Evolutionary conservation across 37 sponge, comb jelly and placozoan species (phyloP).

Genomic region (Theonella swinhoei): DNA sequence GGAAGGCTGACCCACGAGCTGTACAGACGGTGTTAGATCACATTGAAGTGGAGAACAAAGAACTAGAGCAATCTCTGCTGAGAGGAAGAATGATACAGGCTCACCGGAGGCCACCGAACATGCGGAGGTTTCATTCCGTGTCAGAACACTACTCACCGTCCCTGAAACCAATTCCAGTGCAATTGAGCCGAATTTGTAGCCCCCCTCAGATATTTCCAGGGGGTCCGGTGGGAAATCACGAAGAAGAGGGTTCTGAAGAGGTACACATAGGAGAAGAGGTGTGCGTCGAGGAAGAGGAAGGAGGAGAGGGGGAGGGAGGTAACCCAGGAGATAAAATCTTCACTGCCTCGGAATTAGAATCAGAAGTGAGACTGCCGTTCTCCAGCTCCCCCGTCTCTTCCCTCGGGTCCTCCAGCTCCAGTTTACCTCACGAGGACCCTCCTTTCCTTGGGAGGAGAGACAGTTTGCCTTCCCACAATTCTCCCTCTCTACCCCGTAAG

Average conservation of each 20-base stretch:
- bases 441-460: background rate
- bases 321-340: too few relatives aligned
- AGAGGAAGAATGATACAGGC: conserved; percentile 9
- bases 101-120: background rate
- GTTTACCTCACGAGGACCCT: too few relatives aligned
- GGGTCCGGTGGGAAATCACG: background rate
- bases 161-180: background rate
- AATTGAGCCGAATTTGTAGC: background rate
- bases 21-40: conserved; percentile 20
- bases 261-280: background rate
- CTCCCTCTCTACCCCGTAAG: background rate
- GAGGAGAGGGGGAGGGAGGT: background rate
- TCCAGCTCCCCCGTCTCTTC: background rate
- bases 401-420: background rate
- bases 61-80: conserved; percentile 16
- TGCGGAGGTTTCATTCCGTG: background rate
- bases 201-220: background rate
- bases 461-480: background rate
- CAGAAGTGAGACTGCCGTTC: background rate
- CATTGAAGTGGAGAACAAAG: conserved; percentile 61
- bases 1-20: conserved; percentile 55
- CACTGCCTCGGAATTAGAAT: background rate
- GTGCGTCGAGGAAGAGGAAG: background rate
- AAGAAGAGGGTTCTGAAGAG: background rate
- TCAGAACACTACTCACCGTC: background rate